A percentile compares a stretch with the other conserved stretches of the same genome.
These are phyloP conservation scores for Chionodraco myersi DNA, from an alignment of 2,113 vertebrate genomes.

Conservation along the genomic window DNA sequence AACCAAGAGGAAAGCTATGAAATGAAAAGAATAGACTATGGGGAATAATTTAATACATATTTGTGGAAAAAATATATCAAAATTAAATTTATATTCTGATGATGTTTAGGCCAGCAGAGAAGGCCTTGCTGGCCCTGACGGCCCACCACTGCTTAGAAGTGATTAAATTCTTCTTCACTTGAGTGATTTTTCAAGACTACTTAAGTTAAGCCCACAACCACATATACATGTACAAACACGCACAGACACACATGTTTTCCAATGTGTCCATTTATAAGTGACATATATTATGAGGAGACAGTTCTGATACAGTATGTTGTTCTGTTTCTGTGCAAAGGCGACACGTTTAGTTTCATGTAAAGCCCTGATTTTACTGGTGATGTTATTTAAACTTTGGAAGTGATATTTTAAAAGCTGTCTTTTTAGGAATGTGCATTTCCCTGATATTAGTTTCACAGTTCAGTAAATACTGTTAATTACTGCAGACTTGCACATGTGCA, in stretches of 20 bases:
- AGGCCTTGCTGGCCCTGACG: too few relatives aligned
- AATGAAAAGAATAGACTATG: too few relatives aligned
- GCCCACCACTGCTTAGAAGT: neutral
- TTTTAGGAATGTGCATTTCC: neutral
- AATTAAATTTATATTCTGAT: too few relatives aligned
- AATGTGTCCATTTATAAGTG: too few relatives aligned
- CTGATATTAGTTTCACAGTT: neutral
- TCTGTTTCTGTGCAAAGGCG: neutral
- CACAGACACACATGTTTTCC: neutral
- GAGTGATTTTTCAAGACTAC: too few relatives aligned
- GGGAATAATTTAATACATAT: too few relatives aligned
- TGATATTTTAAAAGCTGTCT: neutral
- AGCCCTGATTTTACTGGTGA: neutral
- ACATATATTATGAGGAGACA: too few relatives aligned
- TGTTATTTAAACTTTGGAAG: neutral
- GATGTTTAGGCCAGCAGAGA: too few relatives aligned
- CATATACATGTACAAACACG: neutral
- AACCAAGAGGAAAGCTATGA: too few relatives aligned
- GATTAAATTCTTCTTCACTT: neutral
- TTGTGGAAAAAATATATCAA: too few relatives aligned
- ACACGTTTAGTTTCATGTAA: neutral
- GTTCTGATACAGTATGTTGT: neutral
- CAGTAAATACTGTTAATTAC: constrained; percentile 1
- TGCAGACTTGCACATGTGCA: neutral
- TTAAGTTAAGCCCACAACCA: neutral